Evolutionary conservation across 2,797 vertebrate species (phyloP), one percentile per base, ranked within the genome.

Genomic region (Lindbergichthys nudifrons): DNA sequence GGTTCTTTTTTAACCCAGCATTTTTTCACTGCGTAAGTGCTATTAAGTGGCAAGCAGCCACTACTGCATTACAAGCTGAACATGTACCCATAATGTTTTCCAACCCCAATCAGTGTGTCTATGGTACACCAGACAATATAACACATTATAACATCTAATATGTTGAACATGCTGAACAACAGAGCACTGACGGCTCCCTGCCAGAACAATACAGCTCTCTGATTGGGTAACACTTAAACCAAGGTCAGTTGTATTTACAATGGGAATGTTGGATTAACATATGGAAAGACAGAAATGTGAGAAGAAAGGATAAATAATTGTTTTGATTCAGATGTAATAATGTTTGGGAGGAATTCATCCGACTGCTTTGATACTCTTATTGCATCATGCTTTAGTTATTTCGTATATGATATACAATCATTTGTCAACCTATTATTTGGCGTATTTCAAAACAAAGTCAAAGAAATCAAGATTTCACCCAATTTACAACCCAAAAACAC

Each of bases 71-170:
- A 59, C 7, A 63, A 52, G 19, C 52, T 68, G 41, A 56, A 62
- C 57, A 86, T 64, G 71, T 11, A 65, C 41, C 64, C 48, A 26
- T 66, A 64, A 80, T 71, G 36, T 64, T 65, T 47, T 70, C 48
- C 73, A 41, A 21, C 50, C 65, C 43, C n/a, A 60, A 76, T 83
- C 65, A 79, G 45, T 53, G 57, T 51, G 43, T 69, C 43, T 14
- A 21, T 75, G 75, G 70, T 18, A 45, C 61, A 46, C 14, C 43
- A 63, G 46, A 19, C 43, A 21, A 59, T 52, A 30, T 42, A 54
- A 60, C 65, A 59, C 30, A 67, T 42, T 65, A 45, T 59, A 70
- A 74, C 45, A 61, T 45, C 36, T 58, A 63, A 61, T 43, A 63
- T 54, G 46, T 61, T 7, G 4, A 36, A 57, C 51, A 50, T 43